Base-by-base conservation (phyloP, 2,113 vertebrate species). In the Clarias macrocephalus region DNA sequence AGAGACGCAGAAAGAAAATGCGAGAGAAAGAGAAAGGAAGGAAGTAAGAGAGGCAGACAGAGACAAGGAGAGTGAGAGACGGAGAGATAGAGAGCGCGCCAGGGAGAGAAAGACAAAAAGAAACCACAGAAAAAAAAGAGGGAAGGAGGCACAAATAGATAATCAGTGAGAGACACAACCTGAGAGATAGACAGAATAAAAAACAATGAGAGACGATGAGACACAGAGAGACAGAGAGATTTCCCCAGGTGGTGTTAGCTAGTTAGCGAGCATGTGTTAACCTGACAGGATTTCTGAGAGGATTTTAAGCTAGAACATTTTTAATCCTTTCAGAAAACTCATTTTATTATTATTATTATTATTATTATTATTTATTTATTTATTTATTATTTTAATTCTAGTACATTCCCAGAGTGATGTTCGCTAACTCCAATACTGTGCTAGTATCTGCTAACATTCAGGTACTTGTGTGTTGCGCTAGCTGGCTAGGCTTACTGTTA, bases 281-380 rank as follows among this genome's bases (percentile, higher is more conserved):
- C 70, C 70, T 73, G 70, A 73, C 70, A 73, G 33, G 70, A 73
- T 73, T 37, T 73, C 70, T 73, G 19, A 73, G 6, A 72, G 70
- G 70, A 73, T 30, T 73, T 48, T 8, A 42, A 73, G 42, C 11
- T 75, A 19, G 0, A 37, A 72, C 18, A 19, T 0, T 2, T 3
- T 21, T 68, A 9, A 72, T 19, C 30, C 30, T 72, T 18, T 37
- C 30, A 19, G 68, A 37, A 0, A 30, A 33, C 28, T 70, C 10
- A 3, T 21, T 75, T 75, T 5, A 75, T 25, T 42, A 13, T 75
- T 25, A 48, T 25, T 52, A 13, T 23, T 59, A 59, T 75, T 25
- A 48, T 25, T 5, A 42, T 73, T 0, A 70, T 42, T 70, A 21
- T 18, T n/a, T n/a, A n/a, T n/a, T n/a, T n/a, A n/a, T n/a, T n/a